Evolutionary conservation across 2,113 vertebrate species (phyloP), one percentile per base, ranked within the genome.

Genomic region (Takifugu bimaculatus): DNA sequence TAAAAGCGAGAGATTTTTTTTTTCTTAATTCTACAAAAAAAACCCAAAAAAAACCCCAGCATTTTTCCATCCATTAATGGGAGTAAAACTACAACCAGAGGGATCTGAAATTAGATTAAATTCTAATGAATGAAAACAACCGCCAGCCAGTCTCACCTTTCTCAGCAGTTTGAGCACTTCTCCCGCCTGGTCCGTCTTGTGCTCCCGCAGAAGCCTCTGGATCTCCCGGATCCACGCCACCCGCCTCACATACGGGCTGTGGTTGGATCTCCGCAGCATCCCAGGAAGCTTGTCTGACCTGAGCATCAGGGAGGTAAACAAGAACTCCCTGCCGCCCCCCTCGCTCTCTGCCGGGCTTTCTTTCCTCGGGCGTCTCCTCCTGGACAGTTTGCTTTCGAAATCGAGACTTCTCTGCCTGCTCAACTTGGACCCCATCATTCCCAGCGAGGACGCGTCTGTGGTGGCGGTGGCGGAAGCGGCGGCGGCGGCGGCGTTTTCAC

Each of bases 341-440:
- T 83, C 85, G 62, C 68, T 27, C 56, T 89, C 84, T 15, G 25
- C 61, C 2, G 61, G 56, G 15, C 12, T 56, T 29, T 70, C 79
- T 58, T 74, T 65, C 25, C 72, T 72, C 80, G 80, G 82, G 20
- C 70, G 74, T 44, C 62, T 68, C 29, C 70, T 80, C 63, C 75
- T 79, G 50, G 74, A 73, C 63, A 83, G 61, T 42, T 81, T 84
- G 49, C 80, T 80, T 10, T 88, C 90, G 48, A 90, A 77, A 67
- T 93, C 90, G 72, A 92, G 87, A 87, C 91, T 92, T 80, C 89
- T 91, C 81, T 88, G 93, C 53, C 92, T 91, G 87, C 90, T 93
- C 68, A 93, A 85, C 80, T 91, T 89, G 54, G 93, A 93, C 32
- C 93, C 94, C 93, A 94, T 93, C 74, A 80, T 81, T 72, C 77